phyloP scores from a whole-genome alignment of 2,888 invertebrate genomes.

The Cheilosia pagana region DNA sequence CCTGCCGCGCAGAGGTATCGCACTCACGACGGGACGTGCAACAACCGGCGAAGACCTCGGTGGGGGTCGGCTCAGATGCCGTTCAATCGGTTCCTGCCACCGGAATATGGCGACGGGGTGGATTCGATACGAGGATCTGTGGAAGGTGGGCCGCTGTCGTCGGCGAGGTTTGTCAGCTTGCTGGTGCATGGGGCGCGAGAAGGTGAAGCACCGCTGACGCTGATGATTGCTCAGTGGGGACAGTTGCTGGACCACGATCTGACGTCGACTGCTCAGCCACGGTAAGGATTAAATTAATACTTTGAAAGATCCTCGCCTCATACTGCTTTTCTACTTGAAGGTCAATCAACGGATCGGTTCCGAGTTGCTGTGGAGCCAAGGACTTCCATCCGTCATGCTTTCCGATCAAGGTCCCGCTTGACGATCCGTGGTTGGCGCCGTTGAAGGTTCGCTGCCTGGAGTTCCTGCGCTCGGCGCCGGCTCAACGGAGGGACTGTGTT shows the following conservation, averaged over 20 bases:
- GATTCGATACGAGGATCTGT: conserved; percentile 84
- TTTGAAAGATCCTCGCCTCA: not conserved
- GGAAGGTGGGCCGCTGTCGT: conserved; percentile 87
- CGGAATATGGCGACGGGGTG: conserved; percentile 92
- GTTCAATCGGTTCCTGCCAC: conserved; percentile 91
- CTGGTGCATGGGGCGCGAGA: conserved; percentile 87
- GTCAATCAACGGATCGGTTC: conserved; percentile 90
- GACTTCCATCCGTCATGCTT: conserved; percentile 93
- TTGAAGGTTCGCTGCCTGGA: conserved; percentile 91
- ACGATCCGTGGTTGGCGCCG: conserved; percentile 89
- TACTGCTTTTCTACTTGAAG: conserved; percentile 72
- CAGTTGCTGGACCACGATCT: conserved; percentile 96
- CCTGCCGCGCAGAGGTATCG: conserved; percentile 90
- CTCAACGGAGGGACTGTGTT: conserved; percentile 91
- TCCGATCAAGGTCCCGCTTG: conserved; percentile 89
- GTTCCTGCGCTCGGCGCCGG: conserved; percentile 92
- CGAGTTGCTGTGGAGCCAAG: conserved; percentile 87
- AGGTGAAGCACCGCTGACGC: conserved; percentile 88
- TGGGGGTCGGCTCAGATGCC: conserved; percentile 93
- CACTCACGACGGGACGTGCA: conserved; percentile 95
- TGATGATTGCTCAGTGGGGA: conserved; percentile 95
- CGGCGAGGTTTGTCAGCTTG: conserved; percentile 90
- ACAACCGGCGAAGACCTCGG: conserved; percentile 90
- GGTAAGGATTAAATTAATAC: conserved; percentile 80
- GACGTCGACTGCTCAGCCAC: conserved; percentile 90